Evolutionary conservation across 2,797 vertebrate genomes (phyloP).

Genomic region (Siniperca undulata): DNA sequence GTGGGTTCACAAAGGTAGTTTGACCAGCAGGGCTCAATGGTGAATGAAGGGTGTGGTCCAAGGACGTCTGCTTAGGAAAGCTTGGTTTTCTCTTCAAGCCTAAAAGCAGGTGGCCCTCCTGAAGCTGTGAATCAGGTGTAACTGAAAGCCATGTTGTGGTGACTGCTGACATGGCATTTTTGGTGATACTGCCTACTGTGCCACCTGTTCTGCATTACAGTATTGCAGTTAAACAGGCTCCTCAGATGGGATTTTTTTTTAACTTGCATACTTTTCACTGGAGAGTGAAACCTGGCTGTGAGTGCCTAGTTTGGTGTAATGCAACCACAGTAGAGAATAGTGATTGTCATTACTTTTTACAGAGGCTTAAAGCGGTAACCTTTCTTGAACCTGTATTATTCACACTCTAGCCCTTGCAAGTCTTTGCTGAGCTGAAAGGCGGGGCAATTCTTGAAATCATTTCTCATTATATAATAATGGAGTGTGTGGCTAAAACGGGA

Average conservation of each 20-base stretch:
- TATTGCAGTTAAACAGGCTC: conserved; percentile 60
- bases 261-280: conserved; percentile 32
- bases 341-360: background rate
- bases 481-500: conserved; percentile 30
- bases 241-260: conserved; percentile 43
- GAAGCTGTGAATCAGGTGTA: conserved; percentile 31
- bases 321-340: background rate
- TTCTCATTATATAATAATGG: conserved; percentile 59
- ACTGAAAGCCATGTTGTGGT: conserved; percentile 7
- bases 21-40: conserved; percentile 39
- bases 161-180: conserved; percentile 51
- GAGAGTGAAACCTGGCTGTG: conserved; percentile 46
- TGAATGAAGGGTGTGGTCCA: conserved; percentile 79
- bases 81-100: conserved; percentile 30
- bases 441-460: conserved; percentile 44
- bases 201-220: background rate
- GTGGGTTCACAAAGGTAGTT: conserved; percentile 30
- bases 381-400: conserved; percentile 23
- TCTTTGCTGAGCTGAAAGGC: conserved; percentile 11
- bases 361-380: background rate
- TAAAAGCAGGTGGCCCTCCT: conserved; percentile 30
- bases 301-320: conserved; percentile 18
- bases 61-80: conserved; percentile 23
- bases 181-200: conserved; percentile 13
- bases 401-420: background rate